phyloP scores from a whole-genome alignment of 2,113 vertebrate species.

The Esox niger region DNA sequence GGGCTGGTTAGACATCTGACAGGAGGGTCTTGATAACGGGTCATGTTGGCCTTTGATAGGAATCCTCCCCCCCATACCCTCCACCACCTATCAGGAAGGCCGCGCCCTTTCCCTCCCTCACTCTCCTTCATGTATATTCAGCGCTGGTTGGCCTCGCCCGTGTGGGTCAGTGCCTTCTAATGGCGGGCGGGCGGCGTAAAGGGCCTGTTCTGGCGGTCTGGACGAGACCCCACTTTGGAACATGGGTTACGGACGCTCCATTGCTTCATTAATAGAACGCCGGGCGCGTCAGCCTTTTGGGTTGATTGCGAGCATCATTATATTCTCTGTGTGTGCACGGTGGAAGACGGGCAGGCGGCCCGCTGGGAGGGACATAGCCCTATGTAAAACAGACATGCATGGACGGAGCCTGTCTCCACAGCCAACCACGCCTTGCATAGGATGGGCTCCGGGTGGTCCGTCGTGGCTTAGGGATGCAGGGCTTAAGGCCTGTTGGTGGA shows the following conservation, averaged over 20 bases:
- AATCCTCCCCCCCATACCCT: conserved; percentile 38
- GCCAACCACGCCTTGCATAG: conserved; percentile 58
- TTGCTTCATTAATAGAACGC: conserved; percentile 43
- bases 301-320: conserved; percentile 15
- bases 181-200: conserved; percentile 20
- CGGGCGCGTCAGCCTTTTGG: conserved; percentile 26
- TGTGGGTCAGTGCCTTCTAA: conserved; percentile 51
- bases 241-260: conserved; percentile 45
- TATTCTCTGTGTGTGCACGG: conserved; percentile 22
- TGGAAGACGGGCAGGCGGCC: conserved; percentile 5
- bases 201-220: conserved; percentile 20
- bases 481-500: too few relatives aligned
- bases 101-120: conserved; percentile 20
- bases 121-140: conserved; percentile 66
- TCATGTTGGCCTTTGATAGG: too few relatives aligned
- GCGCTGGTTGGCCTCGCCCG: conserved; percentile 23
- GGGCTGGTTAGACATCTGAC: too few relatives aligned
- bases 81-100: conserved; percentile 39
- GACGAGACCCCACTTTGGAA: conserved; percentile 40
- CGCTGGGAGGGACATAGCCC: conserved; percentile 20
- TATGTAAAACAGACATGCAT: conserved; percentile 54
- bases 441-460: conserved; percentile 57
- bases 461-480: conserved; percentile 12
- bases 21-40: too few relatives aligned
- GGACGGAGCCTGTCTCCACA: conserved; percentile 55